Conservation (phyloP, 2,888 invertebrate genomes). For the Eupsilia transversa region DNA sequence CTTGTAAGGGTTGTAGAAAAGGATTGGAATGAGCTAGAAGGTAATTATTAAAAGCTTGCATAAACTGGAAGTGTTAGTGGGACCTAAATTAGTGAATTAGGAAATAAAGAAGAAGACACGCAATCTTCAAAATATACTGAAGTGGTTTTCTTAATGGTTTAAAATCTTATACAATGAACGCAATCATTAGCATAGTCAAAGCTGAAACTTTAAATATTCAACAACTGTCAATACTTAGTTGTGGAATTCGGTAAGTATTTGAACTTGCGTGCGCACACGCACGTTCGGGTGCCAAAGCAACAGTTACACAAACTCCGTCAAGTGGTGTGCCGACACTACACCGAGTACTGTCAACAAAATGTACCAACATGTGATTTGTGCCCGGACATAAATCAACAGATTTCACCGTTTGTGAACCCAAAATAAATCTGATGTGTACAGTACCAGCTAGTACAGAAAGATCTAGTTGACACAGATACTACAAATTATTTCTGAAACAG, state of each 20-base stretch:
- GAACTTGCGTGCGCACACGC: slow-evolving; percentile 62
- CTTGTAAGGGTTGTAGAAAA: not conserved
- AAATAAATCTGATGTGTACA: slow-evolving; percentile 36
- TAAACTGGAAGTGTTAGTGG: not conserved
- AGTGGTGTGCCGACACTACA: slow-evolving; percentile 59
- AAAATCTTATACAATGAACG: not conserved
- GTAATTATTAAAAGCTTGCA: not conserved
- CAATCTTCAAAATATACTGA: not conserved
- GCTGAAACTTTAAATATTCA: slow-evolving; percentile 37
- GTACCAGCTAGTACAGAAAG: slow-evolving; percentile 37
- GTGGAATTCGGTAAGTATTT: slow-evolving; percentile 62
- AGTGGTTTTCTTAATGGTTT: not conserved
- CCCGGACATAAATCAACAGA: slow-evolving; percentile 66
- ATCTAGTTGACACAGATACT: slow-evolving; percentile 52
- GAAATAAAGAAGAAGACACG: not conserved
- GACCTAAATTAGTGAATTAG: not conserved
- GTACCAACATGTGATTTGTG: slow-evolving; percentile 59
- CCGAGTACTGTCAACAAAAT: slow-evolving; percentile 60
- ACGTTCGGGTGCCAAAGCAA: slow-evolving; percentile 65
- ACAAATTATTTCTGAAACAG: slow-evolving; percentile 37
- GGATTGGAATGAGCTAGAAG: not conserved
- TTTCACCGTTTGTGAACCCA: slow-evolving; percentile 50
- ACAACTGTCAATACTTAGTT: slow-evolving; percentile 32
- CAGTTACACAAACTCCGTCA: slow-evolving; percentile 69
- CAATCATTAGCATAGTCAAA: not conserved